These are phyloP conservation scores for Pogonocichla stellata DNA, from an alignment of 2,113 vertebrate genomes.

Conservation along the genomic window DNA sequence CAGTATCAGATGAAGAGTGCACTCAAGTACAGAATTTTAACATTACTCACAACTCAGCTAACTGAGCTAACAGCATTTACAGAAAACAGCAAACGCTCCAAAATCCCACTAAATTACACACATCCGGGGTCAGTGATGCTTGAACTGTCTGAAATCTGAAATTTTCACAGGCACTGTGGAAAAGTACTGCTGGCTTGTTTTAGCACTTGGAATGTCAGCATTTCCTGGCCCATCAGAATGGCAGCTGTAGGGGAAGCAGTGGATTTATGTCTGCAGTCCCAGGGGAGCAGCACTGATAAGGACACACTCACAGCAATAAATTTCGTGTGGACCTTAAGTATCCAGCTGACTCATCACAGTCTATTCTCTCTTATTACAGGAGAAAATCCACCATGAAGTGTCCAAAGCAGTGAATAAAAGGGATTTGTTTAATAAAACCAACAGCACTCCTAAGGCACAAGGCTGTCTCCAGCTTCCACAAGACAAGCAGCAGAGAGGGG, in stretches of 20 bases:
- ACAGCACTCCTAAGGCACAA: neutral
- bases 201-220: neutral
- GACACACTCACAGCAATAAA: neutral
- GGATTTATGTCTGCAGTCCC: neutral
- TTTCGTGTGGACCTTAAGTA: neutral
- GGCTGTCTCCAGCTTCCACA: neutral
- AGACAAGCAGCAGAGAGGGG: neutral
- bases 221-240: neutral
- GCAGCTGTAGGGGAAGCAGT: neutral
- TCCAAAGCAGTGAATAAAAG: neutral
- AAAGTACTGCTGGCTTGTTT: neutral
- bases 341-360: slow-evolving; percentile 13
- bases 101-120: neutral
- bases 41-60: neutral
- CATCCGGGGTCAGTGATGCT: neutral
- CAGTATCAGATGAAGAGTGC: neutral
- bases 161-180: neutral
- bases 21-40: neutral
- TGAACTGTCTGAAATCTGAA: neutral
- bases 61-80: neutral
- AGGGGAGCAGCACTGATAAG: neutral
- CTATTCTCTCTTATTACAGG: neutral
- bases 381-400: neutral
- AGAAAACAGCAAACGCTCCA: neutral
- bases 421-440: neutral